phyloP scores from a whole-genome alignment of 64 coral and sea anemone genomes.

The Anthopleura sola region DNA sequence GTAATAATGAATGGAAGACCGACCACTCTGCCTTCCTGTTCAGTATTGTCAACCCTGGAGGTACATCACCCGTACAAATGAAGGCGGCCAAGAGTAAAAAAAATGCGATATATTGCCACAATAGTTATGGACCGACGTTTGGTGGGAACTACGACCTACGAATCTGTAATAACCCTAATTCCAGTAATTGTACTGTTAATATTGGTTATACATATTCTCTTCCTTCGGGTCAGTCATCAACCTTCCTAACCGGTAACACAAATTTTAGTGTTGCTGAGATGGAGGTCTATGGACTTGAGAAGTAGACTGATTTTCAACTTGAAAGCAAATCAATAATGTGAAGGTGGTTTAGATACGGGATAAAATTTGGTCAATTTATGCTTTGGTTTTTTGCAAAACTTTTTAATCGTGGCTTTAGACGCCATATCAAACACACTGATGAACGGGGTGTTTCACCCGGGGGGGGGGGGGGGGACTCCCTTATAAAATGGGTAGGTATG shows the following conservation, averaged over 20 bases:
- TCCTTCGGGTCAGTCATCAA: neutral
- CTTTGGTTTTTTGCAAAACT: too few relatives aligned
- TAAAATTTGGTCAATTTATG: too few relatives aligned
- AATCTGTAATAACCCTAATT: neutral
- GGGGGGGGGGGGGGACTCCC: too few relatives aligned
- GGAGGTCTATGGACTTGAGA: slow-evolving; percentile 3
- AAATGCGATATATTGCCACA: neutral
- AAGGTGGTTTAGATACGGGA: too few relatives aligned
- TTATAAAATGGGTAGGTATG: too few relatives aligned
- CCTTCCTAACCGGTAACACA: neutral
- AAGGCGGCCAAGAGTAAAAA: neutral
- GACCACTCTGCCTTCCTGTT: neutral
- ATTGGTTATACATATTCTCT: neutral
- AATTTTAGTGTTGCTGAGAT: slow-evolving; percentile 6
- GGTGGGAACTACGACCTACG: neutral
- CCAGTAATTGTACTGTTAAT: neutral
- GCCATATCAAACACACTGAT: too few relatives aligned
- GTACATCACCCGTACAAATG: neutral
- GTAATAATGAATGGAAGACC: neutral
- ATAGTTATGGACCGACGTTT: neutral
- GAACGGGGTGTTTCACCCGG: too few relatives aligned
- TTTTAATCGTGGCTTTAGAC: too few relatives aligned
- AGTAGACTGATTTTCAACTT: neutral
- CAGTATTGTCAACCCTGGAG: neutral
- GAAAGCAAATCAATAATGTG: too few relatives aligned